Base-by-base conservation (phyloP, 2,888 invertebrate genomes). In the Chrysomela aeneicollis region DNA sequence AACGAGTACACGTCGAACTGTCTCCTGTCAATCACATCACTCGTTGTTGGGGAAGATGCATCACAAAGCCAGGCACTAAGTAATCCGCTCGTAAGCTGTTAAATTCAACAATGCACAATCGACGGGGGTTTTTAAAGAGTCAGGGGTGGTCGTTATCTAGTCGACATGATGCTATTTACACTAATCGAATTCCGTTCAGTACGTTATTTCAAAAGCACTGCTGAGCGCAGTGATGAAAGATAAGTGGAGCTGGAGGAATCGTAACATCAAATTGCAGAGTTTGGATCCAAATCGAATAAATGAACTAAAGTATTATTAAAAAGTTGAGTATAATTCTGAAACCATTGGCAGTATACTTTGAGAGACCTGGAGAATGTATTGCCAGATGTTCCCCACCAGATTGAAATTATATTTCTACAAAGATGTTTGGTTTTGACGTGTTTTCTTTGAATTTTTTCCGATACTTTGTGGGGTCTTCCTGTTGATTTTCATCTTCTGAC, bases 61-160 rank as follows among this genome's bases (percentile, higher is more conserved):
- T 35, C 49, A 64, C 51, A 59, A 57, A 61, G 64, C 71, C 74
- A 73, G 67, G 75, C 76, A 71, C 67, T 72, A 67, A 64, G 66
- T 78, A 78, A 78, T 78, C 78, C 74, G 72, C 69, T 71, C 72
- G 76, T 77, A 74, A 76, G 72, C 78, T 75, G 73, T 76, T 79
- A 78, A 74, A 73, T 71, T 74, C 68, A 69, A 78, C 78, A 77
- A 78, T 76, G 76, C 70, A 70, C 69, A 65, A 12, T 22, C 65
- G 65, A 71, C 71, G 67, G 70, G 71, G 72, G 64, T 64, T 63
- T 67, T 63, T 66, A n/a, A n/a, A n/a, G 66, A 73, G 69, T 71
- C 64, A 53, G 61, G 72, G 75, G 75, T 76, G 74, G 75, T 71
- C 75, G 63, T 64, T 67, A 70, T 69, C 65, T 64, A 30, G 47